Base-by-base conservation (phyloP, 2,113 vertebrate genomes). In the Carassius auratus region DNA sequence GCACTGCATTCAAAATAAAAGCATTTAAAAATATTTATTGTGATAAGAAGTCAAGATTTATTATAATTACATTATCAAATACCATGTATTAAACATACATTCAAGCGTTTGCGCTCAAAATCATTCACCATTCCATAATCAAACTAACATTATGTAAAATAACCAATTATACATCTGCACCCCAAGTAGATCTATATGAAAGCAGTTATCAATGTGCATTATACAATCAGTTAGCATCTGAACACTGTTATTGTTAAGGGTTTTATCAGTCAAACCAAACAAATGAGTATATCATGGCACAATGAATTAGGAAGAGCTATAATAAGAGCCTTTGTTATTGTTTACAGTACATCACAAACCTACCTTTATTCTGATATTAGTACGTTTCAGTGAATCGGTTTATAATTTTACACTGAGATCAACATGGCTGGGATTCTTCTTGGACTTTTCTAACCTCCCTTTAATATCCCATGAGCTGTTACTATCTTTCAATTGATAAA, bases 201-300 rank as follows among this genome's bases (percentile, higher is more conserved):
- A 77, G 81, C 33, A 81, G 59, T 82, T 82, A 85, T 26, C 4
- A 76, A 84, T 85, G 68, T n/a, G 19, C 57, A n/a, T 61, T 61
- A 61, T 36, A 69, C 6, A 52, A 62, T 26, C 19, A 45, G 4
- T 64, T 61, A 38, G 19, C 5, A 45, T 45, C 3, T 66, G 14
- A 66, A 66, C 78, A 48, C 55, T 62, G 7, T n/a, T 62, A 26
- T 80, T 80, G 71, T 30, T 26, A 14, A 50, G 38, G n/a, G 38
- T 26, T 75, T 75, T 42, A 79, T 79, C 5, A 38, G 21, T 61
- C 26, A n/a, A 61, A 42, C 5, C 5, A 23, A 61, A 59, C 10
- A 38, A 59, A 19, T 9, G 8, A 38, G 17, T 59, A 50, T 23
- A 23, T 75, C 21, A 7, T n/a, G 52, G 52, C 52, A 57, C 26